phyloP scores from a whole-genome alignment of 2,113 vertebrate genomes.

The Alligator mississippiensis region DNA sequence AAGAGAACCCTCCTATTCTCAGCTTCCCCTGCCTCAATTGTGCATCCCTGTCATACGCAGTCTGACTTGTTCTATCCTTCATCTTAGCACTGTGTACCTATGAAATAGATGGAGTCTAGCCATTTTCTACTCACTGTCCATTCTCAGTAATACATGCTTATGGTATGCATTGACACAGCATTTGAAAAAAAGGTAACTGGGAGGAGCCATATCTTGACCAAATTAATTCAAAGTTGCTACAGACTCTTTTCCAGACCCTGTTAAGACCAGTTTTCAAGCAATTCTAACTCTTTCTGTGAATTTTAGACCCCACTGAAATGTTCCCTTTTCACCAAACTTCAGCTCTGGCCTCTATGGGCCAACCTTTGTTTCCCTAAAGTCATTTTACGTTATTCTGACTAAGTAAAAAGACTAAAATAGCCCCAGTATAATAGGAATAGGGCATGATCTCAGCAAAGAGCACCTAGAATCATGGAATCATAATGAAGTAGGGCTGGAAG shows the following conservation, averaged over 20 bases:
- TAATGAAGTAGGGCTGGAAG: too few relatives aligned
- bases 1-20: background rate
- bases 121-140: background rate
- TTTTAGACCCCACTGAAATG: background rate
- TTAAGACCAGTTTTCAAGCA: fast-evolving
- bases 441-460: background rate
- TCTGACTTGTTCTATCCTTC: background rate
- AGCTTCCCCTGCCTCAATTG: background rate
- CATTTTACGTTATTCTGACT: background rate
- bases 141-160: background rate
- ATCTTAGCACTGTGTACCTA: background rate
- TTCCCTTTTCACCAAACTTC: background rate
- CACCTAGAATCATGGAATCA: background rate
- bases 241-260: background rate
- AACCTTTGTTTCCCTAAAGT: background rate
- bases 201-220: background rate
- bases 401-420: background rate
- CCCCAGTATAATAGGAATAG: background rate
- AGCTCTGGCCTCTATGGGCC: background rate
- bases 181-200: background rate
- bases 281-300: background rate
- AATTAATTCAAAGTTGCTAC: background rate
- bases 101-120: background rate
- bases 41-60: background rate
- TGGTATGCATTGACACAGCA: background rate